phyloP scores from a whole-genome alignment of 2,797 vertebrate species.

The Propithecus perrieri region DNA sequence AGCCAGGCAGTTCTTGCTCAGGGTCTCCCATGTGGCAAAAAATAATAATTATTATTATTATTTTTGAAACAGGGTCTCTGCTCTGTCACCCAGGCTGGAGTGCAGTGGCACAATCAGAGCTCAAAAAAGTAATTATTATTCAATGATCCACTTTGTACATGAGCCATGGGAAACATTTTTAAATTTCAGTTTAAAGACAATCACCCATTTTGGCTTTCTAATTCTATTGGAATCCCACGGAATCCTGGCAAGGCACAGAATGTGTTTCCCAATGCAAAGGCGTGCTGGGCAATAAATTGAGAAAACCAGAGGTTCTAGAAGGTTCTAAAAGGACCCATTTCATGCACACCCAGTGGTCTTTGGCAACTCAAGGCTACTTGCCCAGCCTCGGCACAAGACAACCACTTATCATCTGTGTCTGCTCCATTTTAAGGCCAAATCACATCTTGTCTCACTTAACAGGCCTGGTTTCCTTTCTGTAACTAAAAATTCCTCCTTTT shows the following conservation, averaged over 20 bases:
- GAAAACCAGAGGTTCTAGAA: not conserved
- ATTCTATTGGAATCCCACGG: not conserved
- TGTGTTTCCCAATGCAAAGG: not conserved
- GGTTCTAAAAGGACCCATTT: not conserved
- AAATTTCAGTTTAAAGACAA: not conserved
- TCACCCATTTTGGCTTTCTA: not conserved
- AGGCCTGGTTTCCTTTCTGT: not conserved
- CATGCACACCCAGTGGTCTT: no score
- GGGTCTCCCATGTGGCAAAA: not conserved
- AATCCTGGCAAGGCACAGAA: not conserved
- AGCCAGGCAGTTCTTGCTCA: not conserved
- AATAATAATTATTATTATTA: not conserved
- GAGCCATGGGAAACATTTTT: not conserved
- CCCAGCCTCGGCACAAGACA: not conserved
- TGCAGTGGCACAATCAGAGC: not conserved
- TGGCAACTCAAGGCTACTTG: not conserved
- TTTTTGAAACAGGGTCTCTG: not conserved
- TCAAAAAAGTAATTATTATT: not conserved
- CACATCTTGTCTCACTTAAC: not conserved
- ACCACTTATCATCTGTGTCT: not conserved
- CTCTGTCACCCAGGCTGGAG: not conserved
- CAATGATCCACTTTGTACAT: not conserved
- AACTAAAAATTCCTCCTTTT: not conserved
- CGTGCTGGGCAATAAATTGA: not conserved
- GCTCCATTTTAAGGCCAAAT: not conserved